These are phyloP conservation scores for Gyps fulvus DNA, from an alignment of 2,113 vertebrate species.

Conservation along the genomic window DNA sequence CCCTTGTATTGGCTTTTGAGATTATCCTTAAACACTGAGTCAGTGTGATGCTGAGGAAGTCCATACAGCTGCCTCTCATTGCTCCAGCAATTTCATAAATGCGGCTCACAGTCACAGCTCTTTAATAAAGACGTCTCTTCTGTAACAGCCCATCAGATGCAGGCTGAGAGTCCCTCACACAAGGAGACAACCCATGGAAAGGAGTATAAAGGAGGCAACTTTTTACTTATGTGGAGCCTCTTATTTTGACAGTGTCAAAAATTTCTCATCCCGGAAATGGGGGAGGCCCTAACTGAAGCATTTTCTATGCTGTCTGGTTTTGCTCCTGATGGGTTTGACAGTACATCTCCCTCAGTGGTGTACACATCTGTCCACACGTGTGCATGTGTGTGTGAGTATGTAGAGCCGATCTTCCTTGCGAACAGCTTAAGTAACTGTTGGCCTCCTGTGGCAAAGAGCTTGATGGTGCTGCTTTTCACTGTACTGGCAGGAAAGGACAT, in stretches of 20 bases:
- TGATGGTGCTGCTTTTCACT: not conserved
- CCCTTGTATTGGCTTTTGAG: not conserved
- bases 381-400: rapidly evolving
- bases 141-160: not conserved
- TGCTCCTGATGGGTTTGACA: not conserved
- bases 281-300: not conserved
- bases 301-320: not conserved
- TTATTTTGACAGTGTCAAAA: not conserved
- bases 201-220: not conserved
- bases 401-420: not conserved
- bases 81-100: not conserved
- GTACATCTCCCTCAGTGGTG: not conserved
- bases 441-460: not conserved
- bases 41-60: not conserved
- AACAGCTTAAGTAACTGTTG: not conserved
- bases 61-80: not conserved
- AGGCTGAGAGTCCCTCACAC: not conserved
- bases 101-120: not conserved
- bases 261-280: not conserved
- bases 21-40: not conserved
- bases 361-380: rapidly evolving
- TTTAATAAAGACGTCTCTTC: not conserved
- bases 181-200: not conserved
- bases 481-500: not conserved
- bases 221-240: not conserved